phyloP scores from a whole-genome alignment of 2,113 vertebrate genomes.

The Indri indri region DNA sequence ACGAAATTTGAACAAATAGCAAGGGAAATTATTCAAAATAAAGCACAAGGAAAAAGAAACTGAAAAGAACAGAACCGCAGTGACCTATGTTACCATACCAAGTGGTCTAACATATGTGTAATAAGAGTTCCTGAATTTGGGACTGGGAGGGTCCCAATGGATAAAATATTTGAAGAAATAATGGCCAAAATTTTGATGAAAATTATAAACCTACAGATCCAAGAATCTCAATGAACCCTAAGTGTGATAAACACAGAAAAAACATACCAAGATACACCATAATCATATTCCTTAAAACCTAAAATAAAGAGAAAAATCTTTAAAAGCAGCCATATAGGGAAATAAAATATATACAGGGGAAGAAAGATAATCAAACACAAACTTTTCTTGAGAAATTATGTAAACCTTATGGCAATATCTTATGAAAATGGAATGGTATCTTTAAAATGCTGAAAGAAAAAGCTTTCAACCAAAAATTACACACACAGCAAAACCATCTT shows the following conservation, averaged over 20 bases:
- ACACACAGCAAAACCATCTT: not conserved
- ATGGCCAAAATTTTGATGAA: not conserved
- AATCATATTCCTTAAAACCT: not conserved
- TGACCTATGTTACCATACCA: not conserved
- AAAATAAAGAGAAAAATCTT: not conserved
- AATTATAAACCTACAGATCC: not conserved
- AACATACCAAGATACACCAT: not conserved
- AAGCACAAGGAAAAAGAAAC: not conserved
- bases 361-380: not conserved
- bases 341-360: not conserved
- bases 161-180: constrained; percentile 20
- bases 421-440: not conserved
- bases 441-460: not conserved
- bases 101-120: not conserved
- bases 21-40: constrained; percentile 10
- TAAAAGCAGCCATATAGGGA: not conserved
- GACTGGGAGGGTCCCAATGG: not conserved
- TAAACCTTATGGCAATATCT: not conserved
- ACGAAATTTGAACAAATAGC: not conserved
- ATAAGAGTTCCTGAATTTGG: not conserved
- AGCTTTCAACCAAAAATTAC: not conserved
- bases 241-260: not conserved
- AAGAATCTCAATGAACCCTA: not conserved
- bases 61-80: not conserved
- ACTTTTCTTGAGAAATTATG: not conserved